These are phyloP conservation scores for Tricholaema leucomelas DNA, from an alignment of 2,113 vertebrate genomes.

Conservation along the genomic window DNA sequence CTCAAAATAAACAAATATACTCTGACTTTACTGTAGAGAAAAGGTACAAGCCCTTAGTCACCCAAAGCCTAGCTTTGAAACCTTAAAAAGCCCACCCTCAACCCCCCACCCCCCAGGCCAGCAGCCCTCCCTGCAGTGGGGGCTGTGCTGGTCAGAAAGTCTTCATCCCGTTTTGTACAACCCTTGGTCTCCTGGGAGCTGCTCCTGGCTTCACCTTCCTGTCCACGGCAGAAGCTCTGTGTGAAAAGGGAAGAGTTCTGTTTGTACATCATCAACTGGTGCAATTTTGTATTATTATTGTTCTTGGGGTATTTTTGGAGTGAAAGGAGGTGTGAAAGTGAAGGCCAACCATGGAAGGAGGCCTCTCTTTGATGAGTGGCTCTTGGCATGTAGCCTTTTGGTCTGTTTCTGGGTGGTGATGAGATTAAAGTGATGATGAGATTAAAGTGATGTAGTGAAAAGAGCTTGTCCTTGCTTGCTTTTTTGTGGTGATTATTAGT, in stretches of 20 bases:
- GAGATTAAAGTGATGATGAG: conserved; percentile 75
- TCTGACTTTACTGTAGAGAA: conserved; percentile 71
- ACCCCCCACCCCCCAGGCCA: neutral
- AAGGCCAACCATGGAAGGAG: conserved; percentile 2
- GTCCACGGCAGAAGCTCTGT: conserved; percentile 4
- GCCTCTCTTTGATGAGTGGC: neutral
- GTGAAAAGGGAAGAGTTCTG: conserved; percentile 62
- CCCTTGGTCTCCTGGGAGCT: conserved; percentile 21
- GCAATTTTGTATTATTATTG: conserved; percentile 63
- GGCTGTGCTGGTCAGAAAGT: conserved; percentile 40
- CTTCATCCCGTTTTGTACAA: conserved; percentile 60
- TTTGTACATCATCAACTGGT: conserved; percentile 62
- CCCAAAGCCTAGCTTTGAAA: conserved; percentile 58
- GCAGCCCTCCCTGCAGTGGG: neutral
- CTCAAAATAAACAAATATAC: conserved; percentile 69
- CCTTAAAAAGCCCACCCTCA: neutral
- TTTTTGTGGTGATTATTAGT: neutral
- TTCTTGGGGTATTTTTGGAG: neutral
- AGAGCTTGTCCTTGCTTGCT: neutral
- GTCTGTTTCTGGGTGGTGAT: conserved; percentile 65
- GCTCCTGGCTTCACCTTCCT: conserved; percentile 5
- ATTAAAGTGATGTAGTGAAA: conserved; percentile 69
- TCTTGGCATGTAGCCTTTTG: conserved; percentile 44
- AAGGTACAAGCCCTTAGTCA: conserved; percentile 68
- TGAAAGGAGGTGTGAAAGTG: conserved; percentile 17